phyloP scores from a whole-genome alignment of 2,888 invertebrate species.

The Acrobeloides nanus region DNA sequence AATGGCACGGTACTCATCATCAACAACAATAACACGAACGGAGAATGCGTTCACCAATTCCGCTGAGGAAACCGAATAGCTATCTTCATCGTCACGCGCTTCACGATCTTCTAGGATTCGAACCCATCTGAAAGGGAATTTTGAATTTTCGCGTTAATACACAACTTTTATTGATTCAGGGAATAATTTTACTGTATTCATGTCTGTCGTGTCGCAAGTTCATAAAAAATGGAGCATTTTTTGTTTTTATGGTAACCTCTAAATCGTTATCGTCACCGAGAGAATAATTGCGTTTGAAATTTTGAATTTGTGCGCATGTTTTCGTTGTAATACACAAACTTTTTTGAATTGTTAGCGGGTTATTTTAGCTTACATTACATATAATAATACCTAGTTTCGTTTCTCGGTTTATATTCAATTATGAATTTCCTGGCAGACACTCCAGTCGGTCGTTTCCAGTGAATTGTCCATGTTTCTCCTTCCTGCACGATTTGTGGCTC shows the following conservation, averaged over 20 bases:
- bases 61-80: conserved; percentile 30
- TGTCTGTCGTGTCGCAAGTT: not conserved
- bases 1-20: conserved; percentile 29
- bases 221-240: too few species aligned
- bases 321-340: too few species aligned
- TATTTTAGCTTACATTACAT: too few species aligned
- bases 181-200: not conserved
- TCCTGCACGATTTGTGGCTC: conserved; percentile 33
- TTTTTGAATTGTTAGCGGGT: too few species aligned
- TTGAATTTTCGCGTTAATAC: not conserved
- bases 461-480: conserved; percentile 35
- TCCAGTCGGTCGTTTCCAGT: conserved; percentile 43
- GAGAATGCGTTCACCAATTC: conserved; percentile 39
- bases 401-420: conserved; percentile 48
- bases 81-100: conserved; percentile 18
- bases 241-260: too few species aligned
- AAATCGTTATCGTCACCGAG: too few species aligned
- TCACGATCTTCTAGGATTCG: conserved; percentile 22
- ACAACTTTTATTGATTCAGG: too few species aligned
- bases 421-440: conserved; percentile 35
- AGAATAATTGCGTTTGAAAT: too few species aligned
- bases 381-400: too few species aligned
- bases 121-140: too few species aligned
- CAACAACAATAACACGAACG: conserved; percentile 39
- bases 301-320: too few species aligned